Evolutionary conservation across 2,888 invertebrate species (phyloP), one percentile per base, ranked within the genome.

Genomic region (Caenorhabditis wallacei): DNA sequence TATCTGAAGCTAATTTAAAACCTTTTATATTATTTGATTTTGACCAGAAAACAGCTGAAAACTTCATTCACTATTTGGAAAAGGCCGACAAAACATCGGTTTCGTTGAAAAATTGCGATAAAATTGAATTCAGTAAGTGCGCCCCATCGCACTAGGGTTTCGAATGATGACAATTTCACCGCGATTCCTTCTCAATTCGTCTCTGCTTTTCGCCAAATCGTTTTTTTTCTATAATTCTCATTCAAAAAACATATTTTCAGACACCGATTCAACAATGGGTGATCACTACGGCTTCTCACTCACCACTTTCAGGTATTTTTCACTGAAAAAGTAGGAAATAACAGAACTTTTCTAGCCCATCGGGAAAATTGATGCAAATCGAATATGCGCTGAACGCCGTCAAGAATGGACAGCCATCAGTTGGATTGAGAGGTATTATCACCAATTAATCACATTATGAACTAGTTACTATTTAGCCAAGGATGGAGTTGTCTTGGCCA

Each of bases 351-450:
- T 75, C 20, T 93, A 99, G 98, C 92, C 99, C 99, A 20, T 98
- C 98, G 26, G 99, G 99, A 87, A 99, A 99, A 94, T 94, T 99
- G 90, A 98, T 99, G 72, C 99, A 99, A 94, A 97, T 99, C 90
- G 99, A 99, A 94, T 99, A 99, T 95, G 99, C 99, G 3, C 94
- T 99, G 93, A 97, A 98, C 72, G 99, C 99, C 37, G 99, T 99
- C 30, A 96, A 97, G 80, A 97, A 97, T 84, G 99, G 99, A 82
- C 98, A 98, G 3, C 97, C 98, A 2, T 97, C 98, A 79, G 98
- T 99, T 87, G 99, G 98, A 51, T 98, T 99, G 20, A 86, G 90
- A 82, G 89, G 88, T 90, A 68, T 18, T 43, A 20, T 18, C 20
- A 57, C n/a, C 10, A 24, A 10, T 40, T 40, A 5, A 30, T 40